Evolutionary conservation across 2,113 vertebrate species (phyloP).

Genomic region (Ammospiza caudacuta): DNA sequence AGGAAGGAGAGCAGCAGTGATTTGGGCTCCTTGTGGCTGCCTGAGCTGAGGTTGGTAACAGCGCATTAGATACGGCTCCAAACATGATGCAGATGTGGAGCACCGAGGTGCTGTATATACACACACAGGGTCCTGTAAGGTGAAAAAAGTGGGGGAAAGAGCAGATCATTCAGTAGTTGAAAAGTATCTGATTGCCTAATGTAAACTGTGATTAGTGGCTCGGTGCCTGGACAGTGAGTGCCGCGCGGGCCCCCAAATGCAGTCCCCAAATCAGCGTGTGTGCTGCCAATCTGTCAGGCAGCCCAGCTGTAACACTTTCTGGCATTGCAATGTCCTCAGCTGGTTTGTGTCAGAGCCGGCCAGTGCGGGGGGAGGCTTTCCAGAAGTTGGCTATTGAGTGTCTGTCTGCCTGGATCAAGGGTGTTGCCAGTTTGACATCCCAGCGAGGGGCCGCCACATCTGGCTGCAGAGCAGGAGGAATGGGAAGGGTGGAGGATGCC

Average conservation of each 20-base stretch:
- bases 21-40: background rate
- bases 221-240: constrained; percentile 20
- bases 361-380: constrained; percentile 32
- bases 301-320: constrained; percentile 51
- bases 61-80: background rate
- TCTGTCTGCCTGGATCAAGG: constrained; percentile 61
- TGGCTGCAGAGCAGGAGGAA: background rate
- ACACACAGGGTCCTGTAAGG: constrained; percentile 22
- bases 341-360: constrained; percentile 63
- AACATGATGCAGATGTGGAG: constrained; percentile 26
- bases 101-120: background rate
- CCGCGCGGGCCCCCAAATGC: background rate
- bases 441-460: constrained; percentile 59
- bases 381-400: constrained; percentile 62
- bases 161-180: constrained; percentile 19
- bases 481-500: background rate
- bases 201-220: constrained; percentile 50
- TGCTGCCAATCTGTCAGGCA: constrained; percentile 46
- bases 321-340: constrained; percentile 54
- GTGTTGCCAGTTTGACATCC: constrained; percentile 52
- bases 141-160: background rate
- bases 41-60: background rate
- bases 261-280: background rate
- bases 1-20: background rate
- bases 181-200: constrained; percentile 46